These are phyloP conservation scores for Dicyrtoma fusca DNA, from an alignment of 2,888 invertebrate genomes.

Conservation along the genomic window DNA sequence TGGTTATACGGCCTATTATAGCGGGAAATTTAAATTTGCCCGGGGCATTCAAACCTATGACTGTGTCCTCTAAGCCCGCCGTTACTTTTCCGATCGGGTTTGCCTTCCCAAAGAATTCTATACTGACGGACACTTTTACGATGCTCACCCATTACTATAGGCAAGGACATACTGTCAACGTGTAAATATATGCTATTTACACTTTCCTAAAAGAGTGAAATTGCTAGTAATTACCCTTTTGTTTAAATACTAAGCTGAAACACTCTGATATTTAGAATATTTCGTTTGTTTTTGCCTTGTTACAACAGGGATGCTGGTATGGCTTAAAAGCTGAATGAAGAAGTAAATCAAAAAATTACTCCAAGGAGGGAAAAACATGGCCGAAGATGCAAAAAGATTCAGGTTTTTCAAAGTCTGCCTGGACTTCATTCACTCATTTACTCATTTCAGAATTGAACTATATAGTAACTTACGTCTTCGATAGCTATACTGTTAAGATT, in stretches of 20 bases:
- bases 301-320: not conserved
- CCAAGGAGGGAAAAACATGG: conserved; percentile 1
- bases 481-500: too few relatives aligned
- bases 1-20: not conserved
- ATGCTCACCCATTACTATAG: not conserved
- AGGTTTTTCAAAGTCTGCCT: not conserved
- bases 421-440: too few relatives aligned
- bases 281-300: too few relatives aligned
- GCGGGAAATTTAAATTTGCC: conserved; percentile 9
- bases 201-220: too few relatives aligned
- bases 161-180: too few relatives aligned
- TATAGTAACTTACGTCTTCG: too few relatives aligned
- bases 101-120: conserved; percentile 12
- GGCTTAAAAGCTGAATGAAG: conserved; percentile 11
- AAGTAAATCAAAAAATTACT: not conserved
- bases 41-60: conserved; percentile 8
- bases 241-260: too few relatives aligned
- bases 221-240: too few relatives aligned
- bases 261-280: too few relatives aligned
- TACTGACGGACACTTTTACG: conserved; percentile 3
- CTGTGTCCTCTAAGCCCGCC: not conserved
- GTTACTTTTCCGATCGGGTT: conserved; percentile 13
- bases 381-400: not conserved
- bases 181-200: too few relatives aligned
- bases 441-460: too few relatives aligned